These are phyloP conservation scores for Zosterops hypoxanthus DNA, from an alignment of 2,113 vertebrate species.

Conservation along the genomic window DNA sequence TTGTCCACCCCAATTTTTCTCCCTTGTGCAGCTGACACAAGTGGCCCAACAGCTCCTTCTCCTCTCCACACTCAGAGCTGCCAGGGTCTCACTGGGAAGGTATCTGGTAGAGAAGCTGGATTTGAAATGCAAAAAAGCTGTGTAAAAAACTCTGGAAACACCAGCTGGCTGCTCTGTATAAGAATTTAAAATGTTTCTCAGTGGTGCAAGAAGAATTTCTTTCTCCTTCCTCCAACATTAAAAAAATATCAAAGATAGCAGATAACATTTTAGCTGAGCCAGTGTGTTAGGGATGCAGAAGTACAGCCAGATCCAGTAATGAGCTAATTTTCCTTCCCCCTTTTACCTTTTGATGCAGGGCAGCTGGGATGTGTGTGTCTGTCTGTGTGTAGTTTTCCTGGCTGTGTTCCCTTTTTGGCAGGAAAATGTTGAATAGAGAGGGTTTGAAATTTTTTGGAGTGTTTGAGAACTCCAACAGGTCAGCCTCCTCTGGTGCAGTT, in stretches of 20 bases:
- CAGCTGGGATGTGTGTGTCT: neutral
- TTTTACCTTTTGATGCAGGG: neutral
- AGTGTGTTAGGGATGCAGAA: neutral
- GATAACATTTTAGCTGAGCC: neutral
- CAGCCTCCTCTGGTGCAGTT: neutral
- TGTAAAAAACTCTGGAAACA: constrained; percentile 18
- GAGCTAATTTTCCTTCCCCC: neutral
- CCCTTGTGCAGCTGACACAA: neutral
- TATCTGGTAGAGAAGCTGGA: neutral
- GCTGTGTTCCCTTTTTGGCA: neutral
- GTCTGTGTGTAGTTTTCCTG: neutral
- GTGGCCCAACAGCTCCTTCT: neutral
- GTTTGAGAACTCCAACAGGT: neutral
- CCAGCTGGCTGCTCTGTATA: neutral
- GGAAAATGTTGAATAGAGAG: neutral
- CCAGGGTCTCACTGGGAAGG: neutral
- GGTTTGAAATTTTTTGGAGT: neutral
- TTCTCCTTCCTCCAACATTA: neutral
- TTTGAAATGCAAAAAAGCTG: constrained; percentile 31
- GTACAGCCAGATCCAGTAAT: neutral
- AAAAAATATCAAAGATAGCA: neutral
- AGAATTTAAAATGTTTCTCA: neutral
- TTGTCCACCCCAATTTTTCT: neutral
- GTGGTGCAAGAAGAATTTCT: neutral
- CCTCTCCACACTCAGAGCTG: neutral